phyloP scores from a whole-genome alignment of 2,888 invertebrate species.

The Anodontia alba region DNA sequence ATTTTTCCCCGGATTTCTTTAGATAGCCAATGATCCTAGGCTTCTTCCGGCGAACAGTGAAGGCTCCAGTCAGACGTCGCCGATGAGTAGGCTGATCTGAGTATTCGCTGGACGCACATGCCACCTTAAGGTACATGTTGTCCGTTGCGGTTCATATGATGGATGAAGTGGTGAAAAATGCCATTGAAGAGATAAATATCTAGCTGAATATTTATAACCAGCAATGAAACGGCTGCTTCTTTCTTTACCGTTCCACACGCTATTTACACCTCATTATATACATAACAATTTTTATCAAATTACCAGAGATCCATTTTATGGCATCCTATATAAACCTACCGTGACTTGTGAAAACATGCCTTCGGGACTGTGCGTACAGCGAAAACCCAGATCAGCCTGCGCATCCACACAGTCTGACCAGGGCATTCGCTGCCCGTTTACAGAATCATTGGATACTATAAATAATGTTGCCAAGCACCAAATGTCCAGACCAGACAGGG shows the following conservation, averaged over 20 bases:
- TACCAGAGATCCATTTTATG: conserved; percentile 12
- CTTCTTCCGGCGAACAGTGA: too few species aligned
- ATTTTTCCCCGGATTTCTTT: too few species aligned
- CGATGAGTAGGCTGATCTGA: not conserved
- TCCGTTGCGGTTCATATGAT: not conserved
- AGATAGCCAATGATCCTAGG: too few species aligned
- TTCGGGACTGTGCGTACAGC: too few species aligned
- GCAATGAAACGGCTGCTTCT: not conserved
- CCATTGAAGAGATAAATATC: conserved; percentile 5
- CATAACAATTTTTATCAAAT: conserved; percentile 9
- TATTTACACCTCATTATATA: conserved; percentile 16
- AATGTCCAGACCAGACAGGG: too few species aligned
- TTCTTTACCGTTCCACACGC: conserved; percentile 1
- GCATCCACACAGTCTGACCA: too few species aligned
- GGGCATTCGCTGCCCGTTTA: too few species aligned
- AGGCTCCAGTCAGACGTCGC: not conserved
- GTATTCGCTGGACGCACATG: not conserved
- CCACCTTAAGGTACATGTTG: not conserved
- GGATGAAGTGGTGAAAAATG: not conserved
- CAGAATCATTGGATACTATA: too few species aligned
- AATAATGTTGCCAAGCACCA: too few species aligned
- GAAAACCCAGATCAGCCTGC: too few species aligned
- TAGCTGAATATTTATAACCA: conserved; percentile 9
- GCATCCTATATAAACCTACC: not conserved
- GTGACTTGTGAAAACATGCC: too few species aligned